A percentile compares a stretch with the other conserved stretches of the same genome.
phyloP scores from a whole-genome alignment of 2,113 vertebrate species.

The Furnarius figulus region DNA sequence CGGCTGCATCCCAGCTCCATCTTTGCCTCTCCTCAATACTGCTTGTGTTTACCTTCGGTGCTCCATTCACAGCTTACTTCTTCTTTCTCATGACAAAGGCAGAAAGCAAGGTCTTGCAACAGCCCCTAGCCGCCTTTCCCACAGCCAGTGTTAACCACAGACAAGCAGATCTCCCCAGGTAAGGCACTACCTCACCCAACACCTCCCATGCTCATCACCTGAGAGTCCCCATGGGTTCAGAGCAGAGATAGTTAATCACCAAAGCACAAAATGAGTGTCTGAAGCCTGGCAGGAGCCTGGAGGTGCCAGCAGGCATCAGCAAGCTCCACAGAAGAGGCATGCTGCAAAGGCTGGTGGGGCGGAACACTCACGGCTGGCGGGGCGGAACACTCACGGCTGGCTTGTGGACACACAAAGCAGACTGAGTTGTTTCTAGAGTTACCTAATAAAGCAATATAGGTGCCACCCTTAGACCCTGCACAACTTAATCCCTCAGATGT shows the following conservation, averaged over 20 bases:
- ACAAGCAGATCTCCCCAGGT: neutral
- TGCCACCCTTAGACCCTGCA: neutral
- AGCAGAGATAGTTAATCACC: neutral
- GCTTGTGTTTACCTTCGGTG: neutral
- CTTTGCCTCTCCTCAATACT: neutral
- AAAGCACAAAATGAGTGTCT: neutral
- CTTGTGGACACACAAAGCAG: neutral
- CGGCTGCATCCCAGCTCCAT: neutral
- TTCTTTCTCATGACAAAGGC: neutral
- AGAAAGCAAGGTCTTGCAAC: neutral
- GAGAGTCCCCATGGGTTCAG: fast-evolving
- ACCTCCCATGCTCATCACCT: neutral
- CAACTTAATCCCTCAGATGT: neutral
- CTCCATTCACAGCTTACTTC: neutral
- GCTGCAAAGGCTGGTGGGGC: neutral
- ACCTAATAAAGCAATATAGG: neutral
- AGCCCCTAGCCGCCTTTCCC: neutral
- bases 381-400: fast-evolving
- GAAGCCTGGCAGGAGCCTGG: neutral
- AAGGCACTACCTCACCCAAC: neutral
- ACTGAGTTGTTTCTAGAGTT: neutral
- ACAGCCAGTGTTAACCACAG: neutral
- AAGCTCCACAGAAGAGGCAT: fast-evolving
- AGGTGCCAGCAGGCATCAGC: neutral
- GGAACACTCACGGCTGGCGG: fast-evolving